Conservation (phyloP, 2,888 invertebrate species). For the Synergus itoensis region DNA sequence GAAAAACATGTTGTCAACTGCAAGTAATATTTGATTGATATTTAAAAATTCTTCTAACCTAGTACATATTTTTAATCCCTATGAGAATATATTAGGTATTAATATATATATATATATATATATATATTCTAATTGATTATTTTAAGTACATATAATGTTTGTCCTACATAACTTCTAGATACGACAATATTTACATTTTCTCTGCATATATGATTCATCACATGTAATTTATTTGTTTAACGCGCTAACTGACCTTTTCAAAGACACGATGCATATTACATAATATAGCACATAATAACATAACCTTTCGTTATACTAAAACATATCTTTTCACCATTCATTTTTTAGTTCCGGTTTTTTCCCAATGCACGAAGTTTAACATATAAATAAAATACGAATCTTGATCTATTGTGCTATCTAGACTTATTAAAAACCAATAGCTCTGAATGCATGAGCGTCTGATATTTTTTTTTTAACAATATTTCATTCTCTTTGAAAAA, state of each 20-base stretch:
- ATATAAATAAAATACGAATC: constrained; percentile 6
- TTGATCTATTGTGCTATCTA: neutral
- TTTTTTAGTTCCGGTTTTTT: constrained; percentile 13
- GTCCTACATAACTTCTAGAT: neutral
- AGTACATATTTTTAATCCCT: neutral
- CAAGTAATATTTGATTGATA: neutral
- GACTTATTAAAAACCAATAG: constrained; percentile 19
- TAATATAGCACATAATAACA: neutral
- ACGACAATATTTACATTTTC: constrained; percentile 4
- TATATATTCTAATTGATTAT: too few relatives aligned
- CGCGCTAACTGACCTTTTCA: constrained; percentile 3
- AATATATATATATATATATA: too few relatives aligned
- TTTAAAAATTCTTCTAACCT: neutral
- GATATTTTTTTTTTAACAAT: constrained; percentile 7
- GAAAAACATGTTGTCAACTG: too few relatives aligned
- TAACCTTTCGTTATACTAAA: neutral
- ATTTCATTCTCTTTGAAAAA: constrained; percentile 5
- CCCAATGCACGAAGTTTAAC: neutral
- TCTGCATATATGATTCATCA: neutral
- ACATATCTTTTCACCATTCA: neutral
- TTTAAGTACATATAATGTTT: too few relatives aligned
- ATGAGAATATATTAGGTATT: too few relatives aligned
- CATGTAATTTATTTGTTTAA: constrained; percentile 19
- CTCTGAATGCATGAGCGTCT: neutral
- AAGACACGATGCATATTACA: neutral